Base-by-base conservation (phyloP, 2,797 vertebrate genomes). In the Danio albolineatus region DNA sequence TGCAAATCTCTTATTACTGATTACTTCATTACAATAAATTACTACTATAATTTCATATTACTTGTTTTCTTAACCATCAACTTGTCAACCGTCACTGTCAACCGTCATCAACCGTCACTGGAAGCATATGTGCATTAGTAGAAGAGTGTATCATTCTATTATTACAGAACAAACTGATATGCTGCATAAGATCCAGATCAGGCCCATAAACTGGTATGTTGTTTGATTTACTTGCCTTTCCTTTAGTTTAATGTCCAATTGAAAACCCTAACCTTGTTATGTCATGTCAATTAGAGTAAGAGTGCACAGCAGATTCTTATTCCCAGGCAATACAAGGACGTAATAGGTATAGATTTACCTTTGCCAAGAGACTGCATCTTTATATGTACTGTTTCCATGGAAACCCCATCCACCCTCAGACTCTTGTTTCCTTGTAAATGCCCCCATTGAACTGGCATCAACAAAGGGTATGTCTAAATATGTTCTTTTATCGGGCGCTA, bases 371-470 rank as follows among this genome's bases (percentile, higher is more conserved):
- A 87, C 87, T 90, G 83, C 48, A 10, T 88, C 83, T 92, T 90
- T 91, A 87, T 84, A 92, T 91, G 93, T 89, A 69, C 9, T 81
- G 94, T 96, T 96, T 91, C 94, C 88, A 90, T 88, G 92, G 96
- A 83, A 95, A 96, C 94, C 4, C 66, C 49, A 78, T 78, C 72
- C 59, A 73, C 76, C 77, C 48, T 46, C 62, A 41, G 17, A 28
- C 28, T 83, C 76, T 83, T 76, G 67, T 87, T 87, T 83, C 67
- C 73, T 78, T 79, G 67, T 66, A 69, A 84, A 81, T 71, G 21
- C 54, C 49, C 49, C 71, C 56, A 14, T 43, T 81, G 76, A 60
- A 73, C 38, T 43, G 64, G 60, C 64, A 70, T 73, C 69, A 82
- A 78, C 57, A 38, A 62, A 61, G 44, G 56, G 57, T 1, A 28